phyloP scores from a whole-genome alignment of 2,113 vertebrate species.

The Macquaria ambigua region DNA sequence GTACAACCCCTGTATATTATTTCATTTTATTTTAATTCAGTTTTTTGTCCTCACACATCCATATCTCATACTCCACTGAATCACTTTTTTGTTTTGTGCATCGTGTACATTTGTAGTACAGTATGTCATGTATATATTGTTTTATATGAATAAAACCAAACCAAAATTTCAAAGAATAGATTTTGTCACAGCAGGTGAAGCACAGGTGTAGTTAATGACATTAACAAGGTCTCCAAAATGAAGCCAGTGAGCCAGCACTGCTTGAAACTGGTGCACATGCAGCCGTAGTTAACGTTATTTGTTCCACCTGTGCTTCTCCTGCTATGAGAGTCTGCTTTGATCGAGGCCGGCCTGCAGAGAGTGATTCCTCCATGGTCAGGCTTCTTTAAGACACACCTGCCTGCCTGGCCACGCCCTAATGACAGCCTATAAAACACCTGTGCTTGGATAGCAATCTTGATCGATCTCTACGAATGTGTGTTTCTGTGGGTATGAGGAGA shows the following conservation, averaged over 20 bases:
- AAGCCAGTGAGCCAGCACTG: neutral
- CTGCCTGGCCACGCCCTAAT: neutral
- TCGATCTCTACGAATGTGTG: neutral
- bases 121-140: neutral
- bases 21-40: no score
- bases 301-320: neutral
- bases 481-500: neutral
- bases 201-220: neutral
- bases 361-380: neutral
- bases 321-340: neutral
- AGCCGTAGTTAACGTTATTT: neutral
- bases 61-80: no score
- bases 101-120: neutral
- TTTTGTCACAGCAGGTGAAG: neutral
- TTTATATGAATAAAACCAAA: neutral
- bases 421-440: neutral
- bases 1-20: no score
- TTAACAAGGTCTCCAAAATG: neutral
- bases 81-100: neutral
- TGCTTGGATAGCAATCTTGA: neutral
- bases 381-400: no score
- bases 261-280: neutral
- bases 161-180: neutral
- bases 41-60: no score
- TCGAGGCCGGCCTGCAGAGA: neutral